Evolutionary conservation across 2,888 invertebrate genomes (phyloP).

Genomic region (Morpho achilles): DNA sequence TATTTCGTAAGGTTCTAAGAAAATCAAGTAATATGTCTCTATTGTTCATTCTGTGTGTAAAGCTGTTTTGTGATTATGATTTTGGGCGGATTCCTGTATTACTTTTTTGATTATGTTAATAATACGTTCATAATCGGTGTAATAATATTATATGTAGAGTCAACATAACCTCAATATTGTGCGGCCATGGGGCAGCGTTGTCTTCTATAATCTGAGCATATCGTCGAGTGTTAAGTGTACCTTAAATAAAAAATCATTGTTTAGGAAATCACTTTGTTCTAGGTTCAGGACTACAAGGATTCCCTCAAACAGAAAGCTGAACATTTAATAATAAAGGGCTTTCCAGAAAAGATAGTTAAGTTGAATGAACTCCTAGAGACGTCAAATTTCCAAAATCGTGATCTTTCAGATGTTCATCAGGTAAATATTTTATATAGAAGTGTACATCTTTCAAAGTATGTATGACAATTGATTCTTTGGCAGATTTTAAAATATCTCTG

Average conservation of each 20-base stretch:
- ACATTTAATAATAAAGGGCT: constrained; percentile 90
- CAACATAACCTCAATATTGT: constrained; percentile 37
- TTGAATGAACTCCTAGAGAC: constrained; percentile 92
- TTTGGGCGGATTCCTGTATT: neutral
- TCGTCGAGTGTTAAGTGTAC: neutral
- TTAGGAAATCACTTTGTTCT: constrained; percentile 31
- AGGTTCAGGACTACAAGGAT: constrained; percentile 96
- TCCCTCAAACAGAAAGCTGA: constrained; percentile 93
- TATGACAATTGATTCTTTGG: no score
- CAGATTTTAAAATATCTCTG: no score
- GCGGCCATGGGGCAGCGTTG: constrained; percentile 32
- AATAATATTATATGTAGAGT: constrained; percentile 20
- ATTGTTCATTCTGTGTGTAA: constrained; percentile 13
- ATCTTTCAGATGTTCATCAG: constrained; percentile 88
- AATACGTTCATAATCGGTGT: neutral
- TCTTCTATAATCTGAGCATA: neutral
- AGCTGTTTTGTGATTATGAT: constrained; percentile 7
- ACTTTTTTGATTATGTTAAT: neutral
- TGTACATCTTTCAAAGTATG: no score
- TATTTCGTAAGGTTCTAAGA: constrained; percentile 14
- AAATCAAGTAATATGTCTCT: constrained; percentile 16
- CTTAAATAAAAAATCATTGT: constrained; percentile 15
- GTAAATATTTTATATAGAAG: constrained; percentile 39
- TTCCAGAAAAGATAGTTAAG: constrained; percentile 95
- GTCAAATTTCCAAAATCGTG: constrained; percentile 87